These are phyloP conservation scores for Neoaliturus tenellus DNA, from an alignment of 2,888 invertebrate species.

Conservation along the genomic window DNA sequence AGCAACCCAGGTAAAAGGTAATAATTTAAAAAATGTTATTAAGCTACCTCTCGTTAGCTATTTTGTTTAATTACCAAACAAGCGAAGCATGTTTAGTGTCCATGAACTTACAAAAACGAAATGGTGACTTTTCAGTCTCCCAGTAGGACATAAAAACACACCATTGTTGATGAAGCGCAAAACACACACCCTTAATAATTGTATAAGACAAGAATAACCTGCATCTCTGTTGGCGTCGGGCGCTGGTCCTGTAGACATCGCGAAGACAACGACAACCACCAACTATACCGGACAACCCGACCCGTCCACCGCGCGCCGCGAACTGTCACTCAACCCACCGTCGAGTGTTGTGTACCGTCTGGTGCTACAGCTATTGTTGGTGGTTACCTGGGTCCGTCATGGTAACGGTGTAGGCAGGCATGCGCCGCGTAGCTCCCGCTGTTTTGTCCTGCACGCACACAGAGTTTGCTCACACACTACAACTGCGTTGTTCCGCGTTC, in stretches of 20 bases:
- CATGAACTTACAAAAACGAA: too few relatives aligned
- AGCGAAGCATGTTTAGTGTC: too few relatives aligned
- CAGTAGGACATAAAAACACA: too few relatives aligned
- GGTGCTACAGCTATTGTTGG: not conserved
- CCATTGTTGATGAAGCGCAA: too few relatives aligned
- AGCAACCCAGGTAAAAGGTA: too few relatives aligned
- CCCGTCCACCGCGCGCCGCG: not conserved
- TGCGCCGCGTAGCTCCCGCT: not conserved
- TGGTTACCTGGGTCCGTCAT: conserved; percentile 33
- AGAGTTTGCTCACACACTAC: not conserved
- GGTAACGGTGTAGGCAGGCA: conserved; percentile 38
- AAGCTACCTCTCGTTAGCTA: too few relatives aligned
- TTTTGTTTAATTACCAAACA: too few relatives aligned
- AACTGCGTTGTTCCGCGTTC: not conserved
- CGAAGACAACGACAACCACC: not conserved
- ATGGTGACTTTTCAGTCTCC: too few relatives aligned
- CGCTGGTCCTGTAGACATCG: not conserved
- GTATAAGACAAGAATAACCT: not conserved
- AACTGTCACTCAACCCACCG: not conserved
- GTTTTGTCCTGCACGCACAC: not conserved
- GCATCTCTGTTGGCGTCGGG: not conserved
- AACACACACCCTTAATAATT: too few relatives aligned
- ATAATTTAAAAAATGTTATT: too few relatives aligned
- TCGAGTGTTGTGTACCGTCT: too few relatives aligned
- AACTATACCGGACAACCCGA: not conserved